phyloP scores from a whole-genome alignment of 2,888 invertebrate species.

The Mesochorus sp. region DNA sequence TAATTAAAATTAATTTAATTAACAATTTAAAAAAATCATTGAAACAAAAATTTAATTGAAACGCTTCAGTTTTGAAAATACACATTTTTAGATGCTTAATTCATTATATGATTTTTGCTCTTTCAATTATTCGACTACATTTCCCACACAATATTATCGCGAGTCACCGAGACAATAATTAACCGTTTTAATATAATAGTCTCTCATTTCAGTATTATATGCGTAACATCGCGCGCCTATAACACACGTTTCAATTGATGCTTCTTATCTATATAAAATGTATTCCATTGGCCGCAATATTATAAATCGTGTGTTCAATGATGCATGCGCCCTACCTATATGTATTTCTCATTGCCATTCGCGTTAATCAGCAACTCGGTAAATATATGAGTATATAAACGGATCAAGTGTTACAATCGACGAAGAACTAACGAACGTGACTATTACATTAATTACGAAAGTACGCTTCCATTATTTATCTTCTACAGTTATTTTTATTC shows the following conservation, averaged over 20 bases:
- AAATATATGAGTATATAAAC: neutral
- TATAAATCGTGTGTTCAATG: constrained; percentile 26
- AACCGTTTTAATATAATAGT: constrained; percentile 1
- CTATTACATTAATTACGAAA: neutral
- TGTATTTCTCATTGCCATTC: neutral
- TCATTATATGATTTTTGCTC: neutral
- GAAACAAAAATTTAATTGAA: too few relatives aligned
- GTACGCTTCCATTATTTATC: too few relatives aligned
- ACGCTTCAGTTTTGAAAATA: too few relatives aligned
- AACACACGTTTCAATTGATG: neutral
- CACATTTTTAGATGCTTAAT: neutral
- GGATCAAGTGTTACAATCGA: neutral
- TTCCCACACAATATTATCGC: neutral
- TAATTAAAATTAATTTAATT: too few relatives aligned
- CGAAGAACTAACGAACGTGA: neutral
- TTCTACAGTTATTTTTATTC: too few relatives aligned
- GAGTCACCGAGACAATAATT: constrained; percentile 1
- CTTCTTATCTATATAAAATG: too few relatives aligned
- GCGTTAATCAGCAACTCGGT: neutral
- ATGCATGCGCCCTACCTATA: neutral
- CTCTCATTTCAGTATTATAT: neutral
- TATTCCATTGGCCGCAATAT: constrained; percentile 15
- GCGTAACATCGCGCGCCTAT: neutral
- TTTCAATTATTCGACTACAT: neutral
- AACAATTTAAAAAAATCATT: too few relatives aligned